Percentiles rank a stretch among this genome's conserved stretches.
These are phyloP conservation scores for Parochlus steinenii DNA, from an alignment of 2,888 invertebrate species.

Conservation along the genomic window DNA sequence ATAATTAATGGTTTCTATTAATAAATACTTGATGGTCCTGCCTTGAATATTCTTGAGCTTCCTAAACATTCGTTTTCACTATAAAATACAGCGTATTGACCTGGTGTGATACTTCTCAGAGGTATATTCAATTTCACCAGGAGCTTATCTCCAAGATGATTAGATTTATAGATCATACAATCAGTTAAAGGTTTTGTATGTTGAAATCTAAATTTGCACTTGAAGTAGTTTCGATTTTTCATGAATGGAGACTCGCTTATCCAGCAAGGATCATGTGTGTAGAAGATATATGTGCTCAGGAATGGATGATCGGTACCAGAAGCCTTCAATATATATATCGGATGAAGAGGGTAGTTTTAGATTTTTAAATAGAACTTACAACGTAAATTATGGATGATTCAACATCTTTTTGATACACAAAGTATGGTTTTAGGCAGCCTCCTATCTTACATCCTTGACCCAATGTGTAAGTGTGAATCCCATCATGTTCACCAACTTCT, in stretches of 20 bases:
- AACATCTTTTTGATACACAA: conserved; percentile 61
- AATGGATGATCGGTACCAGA: conserved; percentile 61
- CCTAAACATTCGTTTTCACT: conserved; percentile 65
- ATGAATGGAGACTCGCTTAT: conserved; percentile 42
- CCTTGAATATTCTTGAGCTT: conserved; percentile 50
- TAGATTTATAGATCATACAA: conserved; percentile 42
- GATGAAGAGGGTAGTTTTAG: conserved; percentile 18
- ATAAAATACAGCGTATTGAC: conserved; percentile 83
- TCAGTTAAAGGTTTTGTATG: conserved; percentile 52
- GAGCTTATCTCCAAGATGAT: conserved; percentile 26
- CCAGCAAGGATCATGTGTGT: conserved; percentile 59
- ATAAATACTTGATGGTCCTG: conserved; percentile 2
- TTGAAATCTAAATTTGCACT: conserved; percentile 74
- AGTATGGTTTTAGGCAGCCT: conserved; percentile 48
- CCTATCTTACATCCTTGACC: conserved; percentile 67
- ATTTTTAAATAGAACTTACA: conserved; percentile 33
- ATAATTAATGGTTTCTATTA: neutral
- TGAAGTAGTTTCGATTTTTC: conserved; percentile 30
- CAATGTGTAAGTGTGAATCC: conserved; percentile 84
- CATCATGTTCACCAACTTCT: conserved; percentile 63
- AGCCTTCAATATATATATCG: conserved; percentile 35
- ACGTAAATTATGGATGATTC: conserved; percentile 49
- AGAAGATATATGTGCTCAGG: conserved; percentile 45
- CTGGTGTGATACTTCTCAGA: conserved; percentile 65
- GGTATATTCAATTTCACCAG: conserved; percentile 42